Evolutionary conservation across 2,113 vertebrate genomes (phyloP), one percentile per base, ranked within the genome.

Genomic region (Poeciliopsis prolifica): DNA sequence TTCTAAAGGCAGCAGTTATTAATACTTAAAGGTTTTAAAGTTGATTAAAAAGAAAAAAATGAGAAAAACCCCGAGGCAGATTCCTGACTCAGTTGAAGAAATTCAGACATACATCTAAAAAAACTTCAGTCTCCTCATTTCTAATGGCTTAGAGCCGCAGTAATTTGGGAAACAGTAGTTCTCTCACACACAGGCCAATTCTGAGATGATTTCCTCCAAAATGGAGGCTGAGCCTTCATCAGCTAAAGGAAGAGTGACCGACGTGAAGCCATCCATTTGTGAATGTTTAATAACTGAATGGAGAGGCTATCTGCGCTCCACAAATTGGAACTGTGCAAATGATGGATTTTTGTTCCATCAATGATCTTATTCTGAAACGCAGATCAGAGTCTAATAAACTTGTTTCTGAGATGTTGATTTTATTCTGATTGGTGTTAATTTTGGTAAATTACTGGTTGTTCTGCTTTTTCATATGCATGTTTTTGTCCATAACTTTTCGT

Each of bases 321-420:
- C 35, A 81, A 83, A 87, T 51, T 79, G 75, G 60, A 81, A 69
- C 63, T 68, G 74, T 70, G 74, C 29, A 74, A 72, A 81, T 79
- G 75, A 85, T 83, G 77, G 35, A 69, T 62, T 35, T 65, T 78
- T 15, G 60, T 77, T 69, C 81, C 65, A 60, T 62, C 37, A 79
- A 77, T 79, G 68, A 42, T 65, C 30, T 72, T 68, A 33, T 78
- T 74, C 74, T 75, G 28, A 61, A 14, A 64, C 30, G 3, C 10
- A 69, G 67, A 24, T 65, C 10, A n/a, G 13, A 60, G 29, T 72
- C 71, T 51, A 31, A 28, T 61, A 17, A 62, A 70, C 69, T 64
- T 26, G 61, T 30, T 40, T 54, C 26, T 64, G 9, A 30, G 24
- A n/a, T 2, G 15, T 22, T 40, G 54, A 61, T 61, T 30, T 54